Conservation (phyloP, 2,888 invertebrate species). For the Sycophila texana region DNA sequence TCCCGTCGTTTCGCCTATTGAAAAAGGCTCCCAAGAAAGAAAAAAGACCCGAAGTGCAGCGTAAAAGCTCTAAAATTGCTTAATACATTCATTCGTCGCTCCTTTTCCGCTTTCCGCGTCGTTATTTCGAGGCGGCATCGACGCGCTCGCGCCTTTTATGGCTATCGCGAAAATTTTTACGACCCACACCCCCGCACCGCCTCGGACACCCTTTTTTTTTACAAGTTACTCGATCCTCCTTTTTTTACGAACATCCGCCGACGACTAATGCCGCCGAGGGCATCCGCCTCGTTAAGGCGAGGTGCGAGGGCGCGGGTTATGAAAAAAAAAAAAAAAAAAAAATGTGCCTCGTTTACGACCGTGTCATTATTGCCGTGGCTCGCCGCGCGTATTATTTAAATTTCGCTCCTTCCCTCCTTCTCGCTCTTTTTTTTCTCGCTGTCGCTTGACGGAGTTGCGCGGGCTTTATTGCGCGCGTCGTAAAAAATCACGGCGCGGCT, state of each 20-base stretch:
- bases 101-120: constrained; percentile 2
- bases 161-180: constrained; percentile 13
- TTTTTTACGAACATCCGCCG: constrained; percentile 1
- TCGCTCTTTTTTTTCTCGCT: too few species aligned
- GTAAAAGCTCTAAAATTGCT: neutral
- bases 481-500: constrained; percentile 35
- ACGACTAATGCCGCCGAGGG: neutral
- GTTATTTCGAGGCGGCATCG: neutral
- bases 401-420: neutral
- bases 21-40: too few species aligned
- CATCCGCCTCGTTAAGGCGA: constrained; percentile 10
- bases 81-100: constrained; percentile 4
- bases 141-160: neutral
- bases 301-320: neutral
- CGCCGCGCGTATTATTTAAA: constrained; percentile 40
- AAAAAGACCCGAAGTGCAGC: too few species aligned
- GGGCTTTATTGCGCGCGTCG: constrained; percentile 26
- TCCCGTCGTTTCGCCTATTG: too few species aligned
- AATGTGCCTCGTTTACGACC: constrained; percentile 14
- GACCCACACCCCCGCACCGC: neutral
- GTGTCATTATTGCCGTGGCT: constrained; percentile 28
- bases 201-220: neutral
- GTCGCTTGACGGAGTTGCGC: neutral
- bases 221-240: constrained; percentile 2
- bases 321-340: constrained; percentile 3